Evolutionary conservation across 2,797 vertebrate species (phyloP).

Genomic region (Trichosurus vulpecula): DNA sequence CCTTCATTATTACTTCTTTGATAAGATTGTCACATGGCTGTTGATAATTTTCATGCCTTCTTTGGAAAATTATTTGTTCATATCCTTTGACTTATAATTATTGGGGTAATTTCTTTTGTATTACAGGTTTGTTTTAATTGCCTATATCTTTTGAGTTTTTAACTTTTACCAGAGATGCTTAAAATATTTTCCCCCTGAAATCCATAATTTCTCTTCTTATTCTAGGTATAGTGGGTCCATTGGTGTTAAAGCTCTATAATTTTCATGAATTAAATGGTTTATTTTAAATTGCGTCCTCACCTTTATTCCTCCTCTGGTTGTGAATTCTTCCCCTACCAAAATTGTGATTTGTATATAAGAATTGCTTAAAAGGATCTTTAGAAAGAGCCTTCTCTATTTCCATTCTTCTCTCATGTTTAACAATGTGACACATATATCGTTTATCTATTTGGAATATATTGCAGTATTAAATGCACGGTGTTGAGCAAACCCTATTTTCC

Average conservation of each 20-base stretch:
- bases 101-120: not conserved
- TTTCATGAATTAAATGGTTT: too few species aligned
- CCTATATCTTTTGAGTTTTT: not conserved
- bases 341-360: not conserved
- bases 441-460: not conserved
- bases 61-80: too few species aligned
- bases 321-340: not conserved
- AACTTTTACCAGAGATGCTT: not conserved
- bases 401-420: not conserved
- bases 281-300: not conserved
- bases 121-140: not conserved
- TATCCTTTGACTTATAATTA: not conserved
- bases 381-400: too few species aligned
- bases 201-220: not conserved
- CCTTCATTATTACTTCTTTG: not conserved
- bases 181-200: not conserved
- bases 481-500: not conserved
- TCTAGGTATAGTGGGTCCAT: not conserved
- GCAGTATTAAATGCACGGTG: not conserved
- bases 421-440: not conserved
- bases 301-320: not conserved
- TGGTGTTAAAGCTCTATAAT: not conserved
- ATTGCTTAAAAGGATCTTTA: not conserved
- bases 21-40: not conserved
- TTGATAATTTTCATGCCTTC: not conserved